Percentiles rank a stretch among this genome's conserved stretches.
Conservation (phyloP, 2,113 vertebrate species). For the Sphaerodactylus townsendi region DNA sequence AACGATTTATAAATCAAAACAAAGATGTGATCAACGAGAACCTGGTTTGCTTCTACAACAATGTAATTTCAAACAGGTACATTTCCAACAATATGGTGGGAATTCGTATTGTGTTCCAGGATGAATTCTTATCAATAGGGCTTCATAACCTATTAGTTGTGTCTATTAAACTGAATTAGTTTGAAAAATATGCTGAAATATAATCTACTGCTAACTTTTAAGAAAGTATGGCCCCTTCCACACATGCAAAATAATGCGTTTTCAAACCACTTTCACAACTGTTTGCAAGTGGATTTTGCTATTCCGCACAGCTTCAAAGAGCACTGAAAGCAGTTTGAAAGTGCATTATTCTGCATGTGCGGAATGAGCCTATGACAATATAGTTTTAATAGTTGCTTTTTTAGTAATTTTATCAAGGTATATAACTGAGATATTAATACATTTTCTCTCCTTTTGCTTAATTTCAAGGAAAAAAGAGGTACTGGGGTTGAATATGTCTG, state of each 20-base stretch:
- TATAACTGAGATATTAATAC: background rate
- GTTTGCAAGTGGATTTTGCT: too few species aligned
- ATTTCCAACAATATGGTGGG: background rate
- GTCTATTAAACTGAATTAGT: background rate
- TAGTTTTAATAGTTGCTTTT: too few species aligned
- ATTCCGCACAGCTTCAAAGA: too few species aligned
- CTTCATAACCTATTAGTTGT: background rate
- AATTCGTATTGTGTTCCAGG: background rate
- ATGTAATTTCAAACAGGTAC: slow-evolving; percentile 69
- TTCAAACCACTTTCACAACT: too few species aligned
- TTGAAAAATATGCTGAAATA: background rate
- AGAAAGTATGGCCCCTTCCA: too few species aligned
- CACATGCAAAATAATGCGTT: too few species aligned
- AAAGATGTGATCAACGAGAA: slow-evolving; percentile 67
- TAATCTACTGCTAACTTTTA: background rate
- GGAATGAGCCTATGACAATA: too few species aligned
- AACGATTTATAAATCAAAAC: slow-evolving; percentile 67
- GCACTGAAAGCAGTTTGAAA: too few species aligned
- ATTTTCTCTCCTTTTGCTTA: background rate
- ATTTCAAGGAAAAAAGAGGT: background rate
- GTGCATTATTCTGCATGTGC: too few species aligned
- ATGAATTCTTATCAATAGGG: background rate
- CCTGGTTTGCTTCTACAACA: slow-evolving; percentile 73
- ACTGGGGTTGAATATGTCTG: too few species aligned
- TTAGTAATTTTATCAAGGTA: background rate